These are phyloP conservation scores for Coecobrya sp. DNA, from an alignment of 2,888 invertebrate genomes.

Conservation along the genomic window DNA sequence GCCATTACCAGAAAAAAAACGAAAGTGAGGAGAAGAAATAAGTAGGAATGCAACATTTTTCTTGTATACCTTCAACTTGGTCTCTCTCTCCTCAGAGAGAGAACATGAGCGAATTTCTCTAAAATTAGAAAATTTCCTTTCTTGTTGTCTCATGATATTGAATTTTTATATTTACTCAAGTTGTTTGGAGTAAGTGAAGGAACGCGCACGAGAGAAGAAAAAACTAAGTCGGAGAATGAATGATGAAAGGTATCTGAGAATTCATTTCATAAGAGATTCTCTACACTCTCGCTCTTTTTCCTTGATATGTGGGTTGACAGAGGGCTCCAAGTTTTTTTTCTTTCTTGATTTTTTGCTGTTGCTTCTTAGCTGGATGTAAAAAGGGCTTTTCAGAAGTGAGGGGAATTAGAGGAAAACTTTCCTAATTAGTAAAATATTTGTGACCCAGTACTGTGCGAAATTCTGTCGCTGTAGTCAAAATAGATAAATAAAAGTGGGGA, in stretches of 20 bases:
- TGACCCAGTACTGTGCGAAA: not conserved
- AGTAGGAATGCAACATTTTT: slow-evolving; percentile 37
- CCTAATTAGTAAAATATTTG: slow-evolving; percentile 47
- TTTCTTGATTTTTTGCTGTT: not conserved
- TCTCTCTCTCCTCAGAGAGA: not conserved
- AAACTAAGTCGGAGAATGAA: not conserved
- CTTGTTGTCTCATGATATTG: slow-evolving; percentile 45
- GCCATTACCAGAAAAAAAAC: slow-evolving; percentile 22
- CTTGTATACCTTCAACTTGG: not conserved
- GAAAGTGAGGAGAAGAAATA: not conserved
- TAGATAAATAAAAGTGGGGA: slow-evolving; percentile 3
- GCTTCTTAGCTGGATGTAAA: not conserved
- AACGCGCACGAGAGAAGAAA: not conserved
- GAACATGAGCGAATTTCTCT: slow-evolving; percentile 27
- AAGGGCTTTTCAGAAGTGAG: not conserved
- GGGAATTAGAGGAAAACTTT: slow-evolving; percentile 22
- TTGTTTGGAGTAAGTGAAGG: slow-evolving; percentile 46
- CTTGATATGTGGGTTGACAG: not conserved
- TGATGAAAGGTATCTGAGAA: slow-evolving; percentile 4
- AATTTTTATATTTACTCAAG: slow-evolving; percentile 63
- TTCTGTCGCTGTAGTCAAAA: not conserved
- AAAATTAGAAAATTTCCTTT: slow-evolving; percentile 56
- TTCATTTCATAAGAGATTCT: not conserved
- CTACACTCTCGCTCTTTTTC: not conserved
- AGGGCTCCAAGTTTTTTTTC: slow-evolving; percentile 2